Evolutionary conservation across 2,113 vertebrate species (phyloP), one percentile per base, ranked within the genome.

Genomic region (Microtus oregoni): DNA sequence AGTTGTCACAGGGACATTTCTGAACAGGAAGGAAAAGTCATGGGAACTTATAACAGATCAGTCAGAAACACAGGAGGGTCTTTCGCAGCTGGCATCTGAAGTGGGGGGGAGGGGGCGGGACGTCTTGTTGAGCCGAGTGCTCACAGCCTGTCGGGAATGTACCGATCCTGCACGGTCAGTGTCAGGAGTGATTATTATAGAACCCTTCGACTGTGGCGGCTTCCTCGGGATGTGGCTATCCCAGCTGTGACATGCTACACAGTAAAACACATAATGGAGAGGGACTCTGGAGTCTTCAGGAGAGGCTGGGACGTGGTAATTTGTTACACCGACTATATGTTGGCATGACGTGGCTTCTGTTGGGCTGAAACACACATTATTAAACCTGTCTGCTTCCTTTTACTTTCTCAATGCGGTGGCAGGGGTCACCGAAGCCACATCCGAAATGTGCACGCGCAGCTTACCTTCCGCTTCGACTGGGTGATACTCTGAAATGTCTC

Each of bases 131-230:
- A 28, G 12, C 52, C 2, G 6, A 88, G 90, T 47, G 41, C 44
- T 61, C 63, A 20, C 20, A 32, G 17, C 52, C 19, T 58, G 0
- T 2, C 14, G 50, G 58, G 41, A 13, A 44, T 41, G 13, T 3
- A 2, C 20, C 4, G 50, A 22, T 30, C 26, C 85, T 67, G 2
- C 50, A 26, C 0, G 19, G 65, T 3, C 44, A 8, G 35, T 32
- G 22, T 76, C 19, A 73, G 81, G n/a, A 47, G 0, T 13, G 86
- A 89, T 38, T 10, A 63, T 83, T 26, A 24, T 6, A 55, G 24
- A 65, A 55, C 22, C 50, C 5, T 4, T 0, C 12, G 8, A 4
- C 3, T 9, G 8, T 9, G 8, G 38, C 0, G 1, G 78, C 47
- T 83, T 83, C 79, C 58, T 75, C 14, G 2, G 55, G 13, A 35